Evolutionary conservation across 1,140 invertebrate species (phyloP), one percentile per base, ranked within the genome.

Genomic region (Solenopsis invicta): DNA sequence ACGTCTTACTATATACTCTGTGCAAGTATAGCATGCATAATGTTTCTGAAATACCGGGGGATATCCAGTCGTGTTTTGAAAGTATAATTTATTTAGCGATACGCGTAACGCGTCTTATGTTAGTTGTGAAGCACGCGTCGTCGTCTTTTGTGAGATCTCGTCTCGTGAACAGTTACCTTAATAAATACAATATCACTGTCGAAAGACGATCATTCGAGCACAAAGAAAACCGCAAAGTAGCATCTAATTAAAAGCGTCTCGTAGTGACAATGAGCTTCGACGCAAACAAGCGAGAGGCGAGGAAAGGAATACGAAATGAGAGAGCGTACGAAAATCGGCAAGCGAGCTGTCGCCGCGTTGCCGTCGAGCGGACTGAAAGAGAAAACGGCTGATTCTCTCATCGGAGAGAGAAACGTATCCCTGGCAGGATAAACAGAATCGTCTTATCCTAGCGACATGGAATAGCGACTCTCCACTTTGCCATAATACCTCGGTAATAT

Each of bases 401-500:
- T 59, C 41, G 34, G 8, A 12, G 41, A 59, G 77, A 81, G 88
- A 66, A 82, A 86, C 54, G 72, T 84, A 88, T 88, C 61, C 52
- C 48, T 88, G 69, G 34, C 21, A 82, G 87, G 56, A 77, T 66
- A 77, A 84, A 71, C 66, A 56, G 87, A 86, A 48, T 66, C 48
- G 72, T 74, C 85, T 81, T 85, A 88, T 88, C 82, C 64, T 10
- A 37, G 18, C 76, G 71, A 76, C 76, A 71, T 29, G 50, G 52
- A 13, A 61, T 52, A 75, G 75, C 41, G 67, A 50, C 72, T 85
- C 82, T 75, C 59, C 24, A 13, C 86, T 54, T 67, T 59, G 61
- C 16, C 48, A 48, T 66, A 85, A 78, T 85, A 48, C 82, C 72
- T 78, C 59, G 45, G 61, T 85, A 76, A 85, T 85, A 78, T 75